phyloP scores from a whole-genome alignment of 2,113 vertebrate species.

The Nerophis lumbriciformis region DNA sequence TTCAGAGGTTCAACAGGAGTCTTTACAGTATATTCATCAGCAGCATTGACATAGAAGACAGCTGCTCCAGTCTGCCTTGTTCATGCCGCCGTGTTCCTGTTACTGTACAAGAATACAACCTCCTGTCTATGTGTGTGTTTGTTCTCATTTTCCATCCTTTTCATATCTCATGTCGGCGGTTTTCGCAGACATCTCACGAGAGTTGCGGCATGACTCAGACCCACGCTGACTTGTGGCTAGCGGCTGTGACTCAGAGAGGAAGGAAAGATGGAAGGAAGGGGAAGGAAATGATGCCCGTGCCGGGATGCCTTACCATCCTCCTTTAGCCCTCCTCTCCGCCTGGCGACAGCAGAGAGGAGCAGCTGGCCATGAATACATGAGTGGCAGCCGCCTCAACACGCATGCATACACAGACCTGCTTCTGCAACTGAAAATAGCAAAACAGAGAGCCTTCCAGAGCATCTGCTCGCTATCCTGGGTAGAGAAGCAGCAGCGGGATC shows the following conservation, averaged over 20 bases:
- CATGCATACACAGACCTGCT: conserved; percentile 24
- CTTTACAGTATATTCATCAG: no score
- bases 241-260: conserved; percentile 63
- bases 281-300: conserved; percentile 30
- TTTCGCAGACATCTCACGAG: conserved; percentile 61
- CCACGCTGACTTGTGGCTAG: conserved; percentile 63
- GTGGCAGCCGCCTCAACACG: conserved; percentile 42
- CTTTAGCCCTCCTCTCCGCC: conserved; percentile 25
- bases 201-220: conserved; percentile 66
- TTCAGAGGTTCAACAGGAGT: no score
- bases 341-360: conserved; percentile 46
- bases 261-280: conserved; percentile 16
- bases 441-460: conserved; percentile 57
- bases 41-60: conserved; percentile 30
- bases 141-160: conserved; percentile 58
- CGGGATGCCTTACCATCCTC: conserved; percentile 33
- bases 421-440: conserved; percentile 57
- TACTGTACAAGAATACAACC: conserved; percentile 18
- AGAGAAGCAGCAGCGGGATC: conserved; percentile 50
- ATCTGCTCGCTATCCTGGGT: conserved; percentile 72
- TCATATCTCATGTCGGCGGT: conserved; percentile 61
- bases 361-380: conserved; percentile 66
- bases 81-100: conserved; percentile 29
- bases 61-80: conserved; percentile 34
- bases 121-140: conserved; percentile 14